Evolutionary conservation across 2,888 invertebrate genomes (phyloP).

Genomic region (Phengaris arion): DNA sequence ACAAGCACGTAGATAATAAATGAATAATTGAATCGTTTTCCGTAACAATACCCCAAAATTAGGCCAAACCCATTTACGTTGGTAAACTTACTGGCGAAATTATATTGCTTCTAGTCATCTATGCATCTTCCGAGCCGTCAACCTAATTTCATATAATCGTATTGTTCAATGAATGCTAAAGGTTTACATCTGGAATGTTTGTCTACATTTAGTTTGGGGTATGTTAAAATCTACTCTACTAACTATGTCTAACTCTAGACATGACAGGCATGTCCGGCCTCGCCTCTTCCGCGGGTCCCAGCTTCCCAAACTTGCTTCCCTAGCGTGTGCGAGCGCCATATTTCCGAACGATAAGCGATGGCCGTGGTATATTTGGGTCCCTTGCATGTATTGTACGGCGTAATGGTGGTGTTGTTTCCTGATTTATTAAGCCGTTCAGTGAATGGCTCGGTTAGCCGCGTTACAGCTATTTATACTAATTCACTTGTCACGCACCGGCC

Average conservation of each 20-base stretch:
- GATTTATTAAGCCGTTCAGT: background rate
- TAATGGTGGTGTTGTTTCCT: constrained; percentile 2
- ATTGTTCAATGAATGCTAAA: background rate
- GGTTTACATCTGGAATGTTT: background rate
- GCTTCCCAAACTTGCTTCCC: background rate
- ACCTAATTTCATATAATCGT: background rate
- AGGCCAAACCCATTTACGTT: background rate
- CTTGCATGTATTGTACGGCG: background rate
- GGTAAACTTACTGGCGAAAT: background rate
- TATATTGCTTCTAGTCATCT: background rate
- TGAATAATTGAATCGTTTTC: background rate
- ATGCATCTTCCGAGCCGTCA: background rate
- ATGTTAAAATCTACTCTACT: too few species aligned
- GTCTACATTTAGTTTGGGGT: background rate
- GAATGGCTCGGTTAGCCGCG: background rate
- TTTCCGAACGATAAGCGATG: background rate
- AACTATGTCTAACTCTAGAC: too few species aligned
- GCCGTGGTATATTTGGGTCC: constrained; percentile 9
- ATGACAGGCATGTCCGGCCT: too few species aligned
- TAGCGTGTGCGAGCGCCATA: background rate
- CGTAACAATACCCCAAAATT: background rate
- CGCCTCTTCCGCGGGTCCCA: background rate
- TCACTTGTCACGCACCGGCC: constrained; percentile 27
- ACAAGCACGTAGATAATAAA: too few species aligned
- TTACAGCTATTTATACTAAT: constrained; percentile 25